These are phyloP conservation scores for Spisula subtruncata DNA, from an alignment of 2,888 invertebrate species.

Conservation along the genomic window DNA sequence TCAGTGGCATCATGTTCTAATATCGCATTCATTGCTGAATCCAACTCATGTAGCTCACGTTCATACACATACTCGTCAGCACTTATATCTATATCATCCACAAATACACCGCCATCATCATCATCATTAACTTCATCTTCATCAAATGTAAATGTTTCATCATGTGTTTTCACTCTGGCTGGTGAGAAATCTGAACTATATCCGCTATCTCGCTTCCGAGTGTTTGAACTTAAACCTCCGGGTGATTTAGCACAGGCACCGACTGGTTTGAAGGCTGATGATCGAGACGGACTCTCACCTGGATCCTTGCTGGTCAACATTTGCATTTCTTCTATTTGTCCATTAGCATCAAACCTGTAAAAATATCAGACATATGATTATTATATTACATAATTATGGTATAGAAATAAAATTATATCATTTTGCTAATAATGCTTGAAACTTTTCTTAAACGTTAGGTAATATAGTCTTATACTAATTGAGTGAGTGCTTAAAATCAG, in stretches of 20 bases:
- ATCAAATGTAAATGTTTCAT: constrained; percentile 78
- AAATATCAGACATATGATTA: not conserved
- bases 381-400: too few species aligned
- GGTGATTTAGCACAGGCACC: constrained; percentile 30
- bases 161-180: constrained; percentile 68
- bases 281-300: not conserved
- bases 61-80: constrained; percentile 64
- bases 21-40: constrained; percentile 45
- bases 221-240: not conserved
- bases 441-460: too few species aligned
- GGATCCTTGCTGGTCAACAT: constrained; percentile 44
- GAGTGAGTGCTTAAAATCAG: too few species aligned
- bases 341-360: constrained; percentile 29
- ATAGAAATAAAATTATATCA: too few species aligned
- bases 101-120: constrained; percentile 27
- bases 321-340: constrained; percentile 28
- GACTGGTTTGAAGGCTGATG: constrained; percentile 46
- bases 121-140: constrained; percentile 43
- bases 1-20: constrained; percentile 58
- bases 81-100: constrained; percentile 41
- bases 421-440: too few species aligned
- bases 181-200: constrained; percentile 83
- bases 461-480: too few species aligned
- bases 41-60: constrained; percentile 31
- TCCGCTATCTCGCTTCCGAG: constrained; percentile 80